Conservation (phyloP, 2,888 invertebrate species). For the Xestia xanthographa region DNA sequence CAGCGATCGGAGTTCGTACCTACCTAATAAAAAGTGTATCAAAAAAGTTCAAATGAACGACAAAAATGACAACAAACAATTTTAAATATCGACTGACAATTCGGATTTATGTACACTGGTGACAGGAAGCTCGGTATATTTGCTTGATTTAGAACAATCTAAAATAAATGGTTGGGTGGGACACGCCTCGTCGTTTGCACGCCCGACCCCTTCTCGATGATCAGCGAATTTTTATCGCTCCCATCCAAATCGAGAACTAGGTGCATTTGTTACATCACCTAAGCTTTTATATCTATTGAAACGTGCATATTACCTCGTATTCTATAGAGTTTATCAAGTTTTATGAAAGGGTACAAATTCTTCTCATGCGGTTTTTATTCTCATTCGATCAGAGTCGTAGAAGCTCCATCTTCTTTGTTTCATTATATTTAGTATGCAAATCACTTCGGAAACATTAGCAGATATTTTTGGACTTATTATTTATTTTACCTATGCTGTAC, state of each 20-base stretch:
- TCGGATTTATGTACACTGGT: slow-evolving; percentile 30
- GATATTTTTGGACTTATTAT: slow-evolving; percentile 69
- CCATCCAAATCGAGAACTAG: slow-evolving; percentile 70
- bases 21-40: neutral
- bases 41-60: neutral
- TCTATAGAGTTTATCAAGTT: slow-evolving; percentile 30
- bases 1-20: slow-evolving; percentile 8
- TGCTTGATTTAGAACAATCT: slow-evolving; percentile 69
- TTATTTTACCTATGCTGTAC: slow-evolving; percentile 67
- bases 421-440: slow-evolving; percentile 76
- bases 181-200: slow-evolving; percentile 75
- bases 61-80: slow-evolving; percentile 11
- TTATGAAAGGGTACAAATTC: slow-evolving; percentile 23
- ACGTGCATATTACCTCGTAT: slow-evolving; percentile 43
- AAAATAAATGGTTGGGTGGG: slow-evolving; percentile 75
- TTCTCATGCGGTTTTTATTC: slow-evolving; percentile 33
- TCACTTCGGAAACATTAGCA: slow-evolving; percentile 73
- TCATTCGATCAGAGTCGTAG: slow-evolving; percentile 16
- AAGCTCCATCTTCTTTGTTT: slow-evolving; percentile 58
- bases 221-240: slow-evolving; percentile 79
- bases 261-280: slow-evolving; percentile 66
- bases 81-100: slow-evolving; percentile 20
- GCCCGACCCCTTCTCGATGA: slow-evolving; percentile 70
- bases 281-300: slow-evolving; percentile 51
- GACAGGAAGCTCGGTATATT: slow-evolving; percentile 57